These are phyloP conservation scores for Gerris buenoi DNA, from an alignment of 1,140 invertebrate species.

Conservation along the genomic window DNA sequence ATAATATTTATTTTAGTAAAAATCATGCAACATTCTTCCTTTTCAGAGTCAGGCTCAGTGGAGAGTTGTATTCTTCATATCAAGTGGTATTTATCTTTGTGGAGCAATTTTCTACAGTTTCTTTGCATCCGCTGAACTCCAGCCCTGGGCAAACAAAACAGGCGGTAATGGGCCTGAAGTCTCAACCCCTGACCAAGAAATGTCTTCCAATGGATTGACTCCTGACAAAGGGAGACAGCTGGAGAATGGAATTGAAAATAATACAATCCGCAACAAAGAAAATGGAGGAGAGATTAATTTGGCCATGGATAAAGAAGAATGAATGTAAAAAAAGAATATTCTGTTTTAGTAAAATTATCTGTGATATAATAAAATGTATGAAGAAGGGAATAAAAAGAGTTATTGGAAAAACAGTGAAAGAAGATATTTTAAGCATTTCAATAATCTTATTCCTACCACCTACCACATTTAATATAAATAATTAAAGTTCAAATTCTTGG, in stretches of 20 bases:
- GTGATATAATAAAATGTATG: no score
- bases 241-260: not conserved
- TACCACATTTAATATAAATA: no score
- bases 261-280: not conserved
- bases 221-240: not conserved
- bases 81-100: conserved; percentile 55
- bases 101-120: conserved; percentile 62
- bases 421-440: no score
- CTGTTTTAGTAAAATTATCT: no score
- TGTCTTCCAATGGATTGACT: not conserved
- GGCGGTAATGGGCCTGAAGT: not conserved
- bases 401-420: no score
- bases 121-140: conserved; percentile 63
- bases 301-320: no score
- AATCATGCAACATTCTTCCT: no score
- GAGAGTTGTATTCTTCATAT: conserved; percentile 70
- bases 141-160: conserved; percentile 49
- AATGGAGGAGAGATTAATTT: no score
- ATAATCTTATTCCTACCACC: no score
- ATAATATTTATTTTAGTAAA: conserved; percentile 28
- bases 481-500: no score
- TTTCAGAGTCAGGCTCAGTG: conserved; percentile 61
- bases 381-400: no score
- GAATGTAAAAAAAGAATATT: no score
- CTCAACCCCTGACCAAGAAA: not conserved